These are phyloP conservation scores for Serinus canaria DNA, from an alignment of 2,113 vertebrate species.

Conservation along the genomic window DNA sequence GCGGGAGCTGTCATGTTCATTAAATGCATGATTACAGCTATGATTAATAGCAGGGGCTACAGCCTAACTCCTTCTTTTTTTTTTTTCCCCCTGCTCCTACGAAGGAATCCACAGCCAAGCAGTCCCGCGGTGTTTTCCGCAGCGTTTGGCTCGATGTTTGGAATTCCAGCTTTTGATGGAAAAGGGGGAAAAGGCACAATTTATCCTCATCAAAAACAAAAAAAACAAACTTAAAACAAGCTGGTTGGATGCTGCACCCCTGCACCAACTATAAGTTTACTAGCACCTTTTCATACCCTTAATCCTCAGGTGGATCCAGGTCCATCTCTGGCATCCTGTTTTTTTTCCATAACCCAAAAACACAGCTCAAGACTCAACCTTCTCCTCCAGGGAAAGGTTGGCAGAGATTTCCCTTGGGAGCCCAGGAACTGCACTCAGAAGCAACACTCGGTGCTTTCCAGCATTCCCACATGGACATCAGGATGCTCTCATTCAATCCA, in stretches of 20 bases:
- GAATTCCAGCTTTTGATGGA: not conserved
- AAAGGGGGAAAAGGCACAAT: not conserved
- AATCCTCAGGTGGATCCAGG: not conserved
- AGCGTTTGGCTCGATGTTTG: accelerated
- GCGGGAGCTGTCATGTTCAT: constrained; percentile 61
- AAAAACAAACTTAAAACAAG: not conserved
- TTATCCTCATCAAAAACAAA: accelerated
- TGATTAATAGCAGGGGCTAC: constrained; percentile 65
- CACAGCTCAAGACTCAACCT: not conserved
- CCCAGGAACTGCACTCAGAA: accelerated
- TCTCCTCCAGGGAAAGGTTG: not conserved
- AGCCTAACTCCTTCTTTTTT: not conserved
- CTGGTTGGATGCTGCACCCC: accelerated
- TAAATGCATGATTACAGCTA: constrained; percentile 68
- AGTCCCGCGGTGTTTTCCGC: not conserved
- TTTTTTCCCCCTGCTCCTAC: not conserved
- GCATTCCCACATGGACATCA: not conserved
- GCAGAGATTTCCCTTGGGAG: not conserved
- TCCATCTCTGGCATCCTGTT: not conserved
- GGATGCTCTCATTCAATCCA: not conserved
- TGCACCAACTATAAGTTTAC: not conserved
- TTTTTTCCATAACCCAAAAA: not conserved
- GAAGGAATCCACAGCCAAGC: not conserved
- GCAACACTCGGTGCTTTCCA: accelerated
- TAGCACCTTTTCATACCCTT: not conserved